Conservation (phyloP, 1,140 invertebrate species). For the Nixonia krombeini region DNA sequence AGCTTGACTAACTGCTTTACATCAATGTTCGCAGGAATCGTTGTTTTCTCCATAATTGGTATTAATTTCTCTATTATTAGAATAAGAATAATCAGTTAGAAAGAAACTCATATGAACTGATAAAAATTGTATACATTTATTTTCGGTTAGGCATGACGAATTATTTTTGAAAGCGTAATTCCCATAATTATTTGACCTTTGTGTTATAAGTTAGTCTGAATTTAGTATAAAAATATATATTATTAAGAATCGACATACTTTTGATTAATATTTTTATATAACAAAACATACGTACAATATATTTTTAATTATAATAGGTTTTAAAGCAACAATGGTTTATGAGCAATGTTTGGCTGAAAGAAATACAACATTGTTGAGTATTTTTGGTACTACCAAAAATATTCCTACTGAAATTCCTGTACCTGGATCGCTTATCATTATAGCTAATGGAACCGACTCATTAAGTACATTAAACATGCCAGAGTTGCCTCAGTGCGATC, state of each 20-base stretch:
- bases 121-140: too few species aligned
- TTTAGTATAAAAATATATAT: too few species aligned
- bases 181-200: too few species aligned
- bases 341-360: conserved; percentile 80
- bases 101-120: too few species aligned
- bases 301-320: too few species aligned
- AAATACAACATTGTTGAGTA: conserved; percentile 74
- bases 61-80: conserved; percentile 22
- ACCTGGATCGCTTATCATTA: conserved; percentile 71
- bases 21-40: conserved; percentile 97
- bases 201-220: too few species aligned
- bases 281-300: too few species aligned
- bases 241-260: too few species aligned
- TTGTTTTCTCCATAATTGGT: conserved; percentile 98
- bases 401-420: conserved; percentile 71
- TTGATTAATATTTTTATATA: too few species aligned
- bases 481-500: conserved; percentile 81
- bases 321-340: conserved; percentile 90
- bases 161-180: too few species aligned
- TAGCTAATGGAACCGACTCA: conserved; percentile 74
- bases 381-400: conserved; percentile 71
- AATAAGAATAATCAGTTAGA: too few species aligned
- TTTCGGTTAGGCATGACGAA: too few species aligned
- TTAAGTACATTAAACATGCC: conserved; percentile 76
- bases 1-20: conserved; percentile 96